Conservation (phyloP, 2,797 vertebrate genomes). For the Pseudomugil tenellus region DNA sequence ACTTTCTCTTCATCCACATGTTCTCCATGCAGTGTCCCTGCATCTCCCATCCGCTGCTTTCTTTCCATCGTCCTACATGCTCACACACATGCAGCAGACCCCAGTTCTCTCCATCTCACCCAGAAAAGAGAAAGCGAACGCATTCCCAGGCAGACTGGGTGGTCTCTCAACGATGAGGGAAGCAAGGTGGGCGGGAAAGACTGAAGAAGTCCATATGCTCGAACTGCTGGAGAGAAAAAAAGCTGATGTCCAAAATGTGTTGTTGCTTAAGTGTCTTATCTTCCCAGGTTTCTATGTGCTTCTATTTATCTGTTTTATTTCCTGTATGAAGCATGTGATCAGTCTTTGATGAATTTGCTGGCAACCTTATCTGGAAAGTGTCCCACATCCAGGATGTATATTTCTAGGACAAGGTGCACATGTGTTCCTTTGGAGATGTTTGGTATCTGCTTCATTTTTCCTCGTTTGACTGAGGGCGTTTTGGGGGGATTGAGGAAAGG, state of each 20-base stretch:
- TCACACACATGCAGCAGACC: conserved; percentile 19
- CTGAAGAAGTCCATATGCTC: conserved; percentile 46
- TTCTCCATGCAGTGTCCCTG: conserved; percentile 18
- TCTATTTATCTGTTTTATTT: conserved; percentile 53
- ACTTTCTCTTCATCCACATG: conserved; percentile 14
- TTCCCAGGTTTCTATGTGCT: conserved; percentile 47
- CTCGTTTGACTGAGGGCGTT: conserved; percentile 62
- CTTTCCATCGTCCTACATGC: conserved; percentile 20
- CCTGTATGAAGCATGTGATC: conserved; percentile 23
- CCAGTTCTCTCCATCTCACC: conserved; percentile 45
- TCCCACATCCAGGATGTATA: conserved; percentile 50
- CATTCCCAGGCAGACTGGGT: conserved; percentile 71
- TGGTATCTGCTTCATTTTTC: conserved; percentile 62
- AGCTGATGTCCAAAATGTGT: conserved; percentile 27
- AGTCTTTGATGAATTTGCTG: conserved; percentile 49
- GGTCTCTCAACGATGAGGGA: conserved; percentile 47
- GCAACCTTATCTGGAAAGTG: conserved; percentile 48
- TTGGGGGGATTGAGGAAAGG: conserved; percentile 34
- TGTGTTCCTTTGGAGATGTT: conserved; percentile 54
- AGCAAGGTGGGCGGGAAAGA: conserved; percentile 8
- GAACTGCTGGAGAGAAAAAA: conserved; percentile 42
- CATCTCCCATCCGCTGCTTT: conserved; percentile 6
- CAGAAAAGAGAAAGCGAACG: conserved; percentile 35
- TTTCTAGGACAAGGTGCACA: conserved; percentile 50
- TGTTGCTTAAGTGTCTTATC: conserved; percentile 34